Conservation (phyloP, 1,140 invertebrate genomes). For the Acromyrmex echinatior region DNA sequence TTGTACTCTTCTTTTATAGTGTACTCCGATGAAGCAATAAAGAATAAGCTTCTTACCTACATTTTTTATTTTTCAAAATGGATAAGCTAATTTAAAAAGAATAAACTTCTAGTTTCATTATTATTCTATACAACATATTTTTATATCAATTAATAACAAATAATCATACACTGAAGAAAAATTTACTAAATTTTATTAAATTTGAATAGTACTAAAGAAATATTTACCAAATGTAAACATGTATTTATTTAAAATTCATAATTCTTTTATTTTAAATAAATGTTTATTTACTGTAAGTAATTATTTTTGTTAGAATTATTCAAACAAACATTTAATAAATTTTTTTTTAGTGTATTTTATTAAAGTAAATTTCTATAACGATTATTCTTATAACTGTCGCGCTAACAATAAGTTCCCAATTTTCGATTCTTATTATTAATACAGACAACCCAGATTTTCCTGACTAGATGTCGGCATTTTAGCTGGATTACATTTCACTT, state of each 20-base stretch:
- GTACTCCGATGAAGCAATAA: too few relatives aligned
- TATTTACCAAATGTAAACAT: too few relatives aligned
- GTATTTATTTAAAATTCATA: too few relatives aligned
- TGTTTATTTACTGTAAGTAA: too few relatives aligned
- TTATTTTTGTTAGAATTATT: too few relatives aligned
- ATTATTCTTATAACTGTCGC: neutral
- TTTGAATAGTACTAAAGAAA: too few relatives aligned
- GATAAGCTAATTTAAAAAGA: neutral
- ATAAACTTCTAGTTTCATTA: neutral
- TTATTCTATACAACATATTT: neutral
- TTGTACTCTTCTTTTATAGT: too few relatives aligned
- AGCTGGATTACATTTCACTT: neutral
- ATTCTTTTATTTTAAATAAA: too few relatives aligned
- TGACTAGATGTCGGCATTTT: neutral
- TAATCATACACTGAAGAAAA: neutral
- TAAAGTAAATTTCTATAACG: neutral
- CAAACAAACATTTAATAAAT: too few relatives aligned
- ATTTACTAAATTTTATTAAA: too few relatives aligned
- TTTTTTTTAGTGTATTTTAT: neutral
- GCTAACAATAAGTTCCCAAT: neutral
- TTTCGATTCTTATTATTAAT: neutral
- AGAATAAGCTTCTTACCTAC: neutral
- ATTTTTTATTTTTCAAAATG: neutral
- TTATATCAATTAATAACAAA: neutral
- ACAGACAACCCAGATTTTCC: constrained; percentile 1